Base-by-base conservation (phyloP, 2,797 vertebrate species). In the Rhinella marina region DNA sequence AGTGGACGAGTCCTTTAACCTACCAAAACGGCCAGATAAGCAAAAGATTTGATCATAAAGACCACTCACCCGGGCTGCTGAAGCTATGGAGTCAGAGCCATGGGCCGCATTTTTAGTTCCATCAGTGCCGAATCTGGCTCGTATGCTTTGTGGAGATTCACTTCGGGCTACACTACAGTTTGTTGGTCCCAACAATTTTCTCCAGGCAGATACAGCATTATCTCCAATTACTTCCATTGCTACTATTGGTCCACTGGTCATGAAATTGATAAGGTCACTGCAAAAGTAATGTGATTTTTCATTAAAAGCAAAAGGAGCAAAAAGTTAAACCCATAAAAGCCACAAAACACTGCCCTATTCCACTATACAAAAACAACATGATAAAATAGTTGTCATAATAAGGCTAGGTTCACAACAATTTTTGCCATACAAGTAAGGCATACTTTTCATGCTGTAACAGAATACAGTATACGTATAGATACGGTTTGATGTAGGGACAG, bases 171-270 rank as follows among this genome's bases (percentile, higher is more conserved):
- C 70, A 6, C 90, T 62, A 1, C 95, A 94, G 91, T 98, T 97
- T 72, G 95, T 91, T 59, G 96, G 96, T 61, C 97, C 97, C 85
- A 98, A 91, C 81, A 98, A 93, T 61, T 92, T 93, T 91, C 95
- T 97, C 98, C 97, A 98, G 64, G 94, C 93, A 62, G 94, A 95
- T 85, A 97, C 93, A 2, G 97, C 97, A 90, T 98, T 96, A 72
- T 97, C 96, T 90, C 96, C 97, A 93, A 98, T 95, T 91, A 98
- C 94, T 93, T 98, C 98, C 97, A 99, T 96, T 91, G 97, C 97
- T 92, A 99, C 94, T 90, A 97, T 82, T 0, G 97, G 96, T 32
- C 96, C 97, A 85, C 96, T 98, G 25, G 93, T 96, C 91, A 98
- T 92, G 92, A 96, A 97, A 92, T 97, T 95, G 90, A 98, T 93